A percentile compares a stretch with the other conserved stretches of the same genome.
Conservation (phyloP, 1,140 invertebrate genomes). For the Lordiphosa stackelbergi region DNA sequence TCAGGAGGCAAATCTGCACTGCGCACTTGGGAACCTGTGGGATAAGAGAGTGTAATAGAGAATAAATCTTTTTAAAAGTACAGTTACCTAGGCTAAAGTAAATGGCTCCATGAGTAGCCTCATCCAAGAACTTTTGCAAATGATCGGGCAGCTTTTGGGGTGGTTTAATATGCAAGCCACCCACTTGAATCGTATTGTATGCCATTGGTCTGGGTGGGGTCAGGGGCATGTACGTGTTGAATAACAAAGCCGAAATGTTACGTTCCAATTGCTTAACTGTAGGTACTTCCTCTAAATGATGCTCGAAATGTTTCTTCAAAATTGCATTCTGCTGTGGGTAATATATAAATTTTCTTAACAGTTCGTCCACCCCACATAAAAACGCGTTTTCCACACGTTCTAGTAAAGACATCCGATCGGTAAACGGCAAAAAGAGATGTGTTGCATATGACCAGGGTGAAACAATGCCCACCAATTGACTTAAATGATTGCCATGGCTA, state of each 20-base stretch:
- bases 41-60: neutral
- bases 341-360: constrained; percentile 42
- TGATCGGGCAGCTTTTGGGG: too few relatives aligned
- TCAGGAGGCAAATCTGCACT: constrained; percentile 73
- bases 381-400: constrained; percentile 71
- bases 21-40: constrained; percentile 57
- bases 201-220: constrained; percentile 68
- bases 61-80: too few relatives aligned
- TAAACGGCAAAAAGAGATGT: constrained; percentile 48
- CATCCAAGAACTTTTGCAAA: too few relatives aligned
- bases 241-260: constrained; percentile 74
- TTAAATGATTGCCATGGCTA: constrained; percentile 66
- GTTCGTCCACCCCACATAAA: constrained; percentile 35
- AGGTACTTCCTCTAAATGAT: constrained; percentile 47
- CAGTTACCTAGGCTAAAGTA: constrained; percentile 79
- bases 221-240: constrained; percentile 78
- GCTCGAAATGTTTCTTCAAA: constrained; percentile 58
- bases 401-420: constrained; percentile 62
- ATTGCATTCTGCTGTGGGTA: constrained; percentile 63
- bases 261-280: constrained; percentile 64
- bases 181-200: too few relatives aligned
- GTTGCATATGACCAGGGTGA: constrained; percentile 72
- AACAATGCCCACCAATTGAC: constrained; percentile 58
- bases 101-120: constrained; percentile 78
- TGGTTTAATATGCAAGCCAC: too few relatives aligned